Percentiles rank a stretch among this genome's conserved stretches.
phyloP scores from a whole-genome alignment of 2,888 invertebrate genomes.

The Andrena marginata region DNA sequence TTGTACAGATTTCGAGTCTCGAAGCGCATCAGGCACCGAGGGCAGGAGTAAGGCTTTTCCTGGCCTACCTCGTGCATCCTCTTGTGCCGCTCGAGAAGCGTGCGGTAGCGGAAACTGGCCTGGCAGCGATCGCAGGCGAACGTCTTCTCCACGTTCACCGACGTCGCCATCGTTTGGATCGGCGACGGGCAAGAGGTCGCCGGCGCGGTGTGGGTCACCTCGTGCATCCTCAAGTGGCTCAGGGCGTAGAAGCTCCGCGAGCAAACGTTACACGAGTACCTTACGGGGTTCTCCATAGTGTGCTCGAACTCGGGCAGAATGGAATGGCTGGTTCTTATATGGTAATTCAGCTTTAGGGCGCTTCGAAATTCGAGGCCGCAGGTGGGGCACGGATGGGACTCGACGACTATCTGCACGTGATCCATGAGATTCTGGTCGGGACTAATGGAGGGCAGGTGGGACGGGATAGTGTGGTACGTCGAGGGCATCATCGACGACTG shows the following conservation, averaged over 20 bases:
- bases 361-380: conserved; percentile 83
- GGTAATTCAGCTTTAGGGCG: conserved; percentile 81
- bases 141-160: conserved; percentile 74
- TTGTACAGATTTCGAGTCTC: conserved; percentile 84
- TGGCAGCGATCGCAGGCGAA: conserved; percentile 82
- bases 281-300: conserved; percentile 68
- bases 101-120: conserved; percentile 83
- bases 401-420: conserved; percentile 77
- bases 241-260: conserved; percentile 79
- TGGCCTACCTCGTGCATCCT: conserved; percentile 81
- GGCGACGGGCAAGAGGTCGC: conserved; percentile 57
- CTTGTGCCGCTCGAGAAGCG: conserved; percentile 83
- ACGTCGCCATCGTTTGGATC: conserved; percentile 41
- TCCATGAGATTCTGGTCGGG: conserved; percentile 72
- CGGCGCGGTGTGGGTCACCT: conserved; percentile 75
- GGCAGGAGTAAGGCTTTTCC: conserved; percentile 83
- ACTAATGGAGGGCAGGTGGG: conserved; percentile 62
- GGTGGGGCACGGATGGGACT: conserved; percentile 80
- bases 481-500: conserved; percentile 77
- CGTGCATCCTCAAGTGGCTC: conserved; percentile 81
- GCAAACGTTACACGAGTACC: conserved; percentile 81
- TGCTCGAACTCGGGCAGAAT: conserved; percentile 62
- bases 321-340: conserved; percentile 80
- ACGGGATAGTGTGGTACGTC: conserved; percentile 74
- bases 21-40: conserved; percentile 83